Conservation (phyloP, 2,113 vertebrate genomes). For the Psettodes erumei region DNA sequence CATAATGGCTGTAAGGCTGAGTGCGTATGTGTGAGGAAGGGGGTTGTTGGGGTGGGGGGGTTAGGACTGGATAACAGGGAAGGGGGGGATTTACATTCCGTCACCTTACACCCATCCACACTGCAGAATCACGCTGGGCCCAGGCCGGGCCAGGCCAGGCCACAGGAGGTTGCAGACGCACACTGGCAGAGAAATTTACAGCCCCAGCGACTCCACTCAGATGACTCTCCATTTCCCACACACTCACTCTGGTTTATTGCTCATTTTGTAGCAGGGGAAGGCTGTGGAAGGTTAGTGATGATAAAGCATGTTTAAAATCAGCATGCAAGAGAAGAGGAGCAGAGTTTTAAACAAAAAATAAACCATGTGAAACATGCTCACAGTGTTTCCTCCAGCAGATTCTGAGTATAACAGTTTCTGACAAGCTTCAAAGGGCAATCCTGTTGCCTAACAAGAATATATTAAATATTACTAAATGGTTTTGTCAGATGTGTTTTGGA, state of each 20-base stretch:
- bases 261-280: conserved; percentile 40
- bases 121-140: conserved; percentile 11
- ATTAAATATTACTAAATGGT: background rate
- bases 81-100: conserved; percentile 58
- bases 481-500: background rate
- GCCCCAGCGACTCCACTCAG: conserved; percentile 35
- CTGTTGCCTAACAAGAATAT: background rate
- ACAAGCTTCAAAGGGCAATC: background rate
- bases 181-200: conserved; percentile 42
- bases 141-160: conserved; percentile 4
- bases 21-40: conserved; percentile 7
- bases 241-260: conserved; percentile 49
- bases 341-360: background rate
- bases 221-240: conserved; percentile 54
- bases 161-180: conserved; percentile 40
- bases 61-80: background rate
- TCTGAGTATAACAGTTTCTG: background rate
- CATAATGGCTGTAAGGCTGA: conserved; percentile 47
- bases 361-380: background rate
- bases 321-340: background rate
- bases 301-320: background rate
- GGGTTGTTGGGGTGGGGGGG: background rate
- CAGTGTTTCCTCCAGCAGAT: background rate
- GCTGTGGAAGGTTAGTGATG: conserved; percentile 12
- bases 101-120: conserved; percentile 54